Evolutionary conservation across 37 sponge, comb jelly and placozoan species (phyloP), one percentile per base, ranked within the genome.

Genomic region (Diacarnus erythraeanus): DNA sequence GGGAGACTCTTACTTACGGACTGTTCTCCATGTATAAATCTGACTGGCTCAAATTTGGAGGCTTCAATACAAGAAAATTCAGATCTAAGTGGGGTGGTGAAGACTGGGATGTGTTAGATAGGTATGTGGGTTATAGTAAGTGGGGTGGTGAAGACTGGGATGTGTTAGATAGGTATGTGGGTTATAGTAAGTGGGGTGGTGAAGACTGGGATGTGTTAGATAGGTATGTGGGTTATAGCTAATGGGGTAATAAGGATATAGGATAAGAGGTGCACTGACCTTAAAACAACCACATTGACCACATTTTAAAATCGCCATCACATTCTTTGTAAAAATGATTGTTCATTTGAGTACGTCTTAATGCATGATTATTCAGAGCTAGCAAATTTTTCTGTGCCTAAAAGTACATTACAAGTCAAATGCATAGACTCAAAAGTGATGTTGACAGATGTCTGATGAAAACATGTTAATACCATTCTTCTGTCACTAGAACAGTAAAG

Each of bases 91-190:
- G 91, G 91, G 91, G 91, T 54, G 91, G 91, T 59, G 91, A 91
- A 66, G 91, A 91, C 70, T 91, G 91, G 91, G 91, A 91, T 42
- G n/a, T 77, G 20, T 34, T 91, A 41, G 91, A 91, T 84, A 91
- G 76, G 91, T 91, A 26, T 79, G 75, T 22, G 23, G 51, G 12
- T 6, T 47, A 47, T n/a, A n/a, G n/a, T 42, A 86, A 81, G 51
- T 91, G 91, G 91, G 91, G 91, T 54, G 91, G 91, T 59, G 91
- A 91, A 66, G 91, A 91, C 70, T 91, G 91, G 91, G 91, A 91
- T 42, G n/a, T 77, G 20, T 34, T 91, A 41, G 91, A 91, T 84
- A 91, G 76, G 91, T 91, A 26, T 79, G 75, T 22, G 23, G 51
- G 12, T 6, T 47, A 47, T n/a, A n/a, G n/a, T 42, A 86, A 81